phyloP scores from a whole-genome alignment of 2,888 invertebrate genomes.

The Cosmia pyralina region DNA sequence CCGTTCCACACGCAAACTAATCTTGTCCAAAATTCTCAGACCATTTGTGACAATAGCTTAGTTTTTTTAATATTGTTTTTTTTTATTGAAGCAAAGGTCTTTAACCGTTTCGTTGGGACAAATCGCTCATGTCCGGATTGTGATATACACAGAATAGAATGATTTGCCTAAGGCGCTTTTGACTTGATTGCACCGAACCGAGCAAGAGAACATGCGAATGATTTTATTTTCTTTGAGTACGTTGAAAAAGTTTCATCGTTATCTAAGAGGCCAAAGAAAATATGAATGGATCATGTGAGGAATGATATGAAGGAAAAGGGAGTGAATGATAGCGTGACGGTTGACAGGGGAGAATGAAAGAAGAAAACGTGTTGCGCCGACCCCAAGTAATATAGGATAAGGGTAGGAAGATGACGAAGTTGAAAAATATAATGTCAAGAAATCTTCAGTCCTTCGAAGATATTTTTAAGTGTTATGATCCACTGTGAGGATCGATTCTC shows the following conservation, averaged over 20 bases:
- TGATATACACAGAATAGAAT: conserved; percentile 75
- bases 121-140: conserved; percentile 78
- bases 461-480: not conserved
- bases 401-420: too few species aligned
- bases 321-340: too few species aligned
- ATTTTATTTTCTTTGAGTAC: not conserved
- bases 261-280: too few species aligned
- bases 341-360: too few species aligned
- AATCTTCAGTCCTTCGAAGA: not conserved
- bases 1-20: conserved; percentile 58
- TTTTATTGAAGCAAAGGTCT: conserved; percentile 72
- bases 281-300: too few species aligned
- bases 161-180: conserved; percentile 68
- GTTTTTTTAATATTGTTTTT: conserved; percentile 38
- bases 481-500: not conserved
- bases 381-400: too few species aligned
- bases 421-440: not conserved
- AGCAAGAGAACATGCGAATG: conserved; percentile 37
- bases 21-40: conserved; percentile 54
- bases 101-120: conserved; percentile 78
- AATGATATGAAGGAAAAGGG: too few species aligned
- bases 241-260: not conserved
- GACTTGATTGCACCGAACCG: conserved; percentile 69
- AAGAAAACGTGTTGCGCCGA: too few species aligned
- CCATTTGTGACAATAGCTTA: conserved; percentile 59